Evolutionary conservation across 2,888 invertebrate species (phyloP).

Genomic region (Ptychoptera albimana): DNA sequence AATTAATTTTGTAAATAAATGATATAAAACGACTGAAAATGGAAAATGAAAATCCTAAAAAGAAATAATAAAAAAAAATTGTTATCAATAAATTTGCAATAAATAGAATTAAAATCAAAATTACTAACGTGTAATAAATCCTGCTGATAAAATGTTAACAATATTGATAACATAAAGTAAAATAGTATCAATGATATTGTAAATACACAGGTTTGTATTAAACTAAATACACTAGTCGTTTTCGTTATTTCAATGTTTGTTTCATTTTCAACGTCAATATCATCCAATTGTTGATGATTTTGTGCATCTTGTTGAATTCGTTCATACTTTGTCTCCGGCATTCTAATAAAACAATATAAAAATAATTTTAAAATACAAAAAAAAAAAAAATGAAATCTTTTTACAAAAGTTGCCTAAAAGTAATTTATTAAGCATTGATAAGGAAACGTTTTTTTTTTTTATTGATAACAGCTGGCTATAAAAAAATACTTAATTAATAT

Average conservation of each 20-base stretch:
- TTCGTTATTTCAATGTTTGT: not conserved
- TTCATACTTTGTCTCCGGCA: not conserved
- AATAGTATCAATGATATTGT: conserved; percentile 45
- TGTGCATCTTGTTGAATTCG: not conserved
- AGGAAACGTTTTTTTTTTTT: no score
- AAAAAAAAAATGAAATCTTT: no score
- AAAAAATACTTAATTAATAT: no score
- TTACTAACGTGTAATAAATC: conserved; percentile 65
- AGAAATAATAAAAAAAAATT: conserved; percentile 10
- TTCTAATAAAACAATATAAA: not conserved
- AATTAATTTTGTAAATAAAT: conserved; percentile 76
- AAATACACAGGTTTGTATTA: not conserved
- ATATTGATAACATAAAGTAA: conserved; percentile 85
- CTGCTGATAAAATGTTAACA: conserved; percentile 93
- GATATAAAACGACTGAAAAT: conserved; percentile 75
- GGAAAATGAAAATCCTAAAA: conserved; percentile 77
- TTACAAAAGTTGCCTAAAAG: no score
- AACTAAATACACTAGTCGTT: not conserved
- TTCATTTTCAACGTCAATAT: not conserved
- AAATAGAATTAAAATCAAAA: conserved; percentile 1
- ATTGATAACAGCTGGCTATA: no score
- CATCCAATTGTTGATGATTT: not conserved
- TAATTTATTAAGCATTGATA: no score
- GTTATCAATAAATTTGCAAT: not conserved
- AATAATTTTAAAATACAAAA: not conserved